Conservation (phyloP, 2,888 invertebrate species). For the Zhuqinia jingwanae region DNA sequence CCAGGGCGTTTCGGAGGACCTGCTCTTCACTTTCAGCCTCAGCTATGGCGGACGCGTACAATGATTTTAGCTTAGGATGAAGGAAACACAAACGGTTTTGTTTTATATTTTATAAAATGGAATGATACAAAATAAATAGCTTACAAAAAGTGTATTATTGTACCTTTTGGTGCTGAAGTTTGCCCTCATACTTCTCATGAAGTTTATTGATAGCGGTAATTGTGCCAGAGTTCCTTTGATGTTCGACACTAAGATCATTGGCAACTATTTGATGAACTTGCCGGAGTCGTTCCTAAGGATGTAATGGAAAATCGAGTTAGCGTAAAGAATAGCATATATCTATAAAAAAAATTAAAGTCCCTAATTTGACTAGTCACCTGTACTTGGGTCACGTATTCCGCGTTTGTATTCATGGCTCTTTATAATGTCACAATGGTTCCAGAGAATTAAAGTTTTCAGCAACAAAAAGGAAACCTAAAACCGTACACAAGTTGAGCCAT, state of each 20-base stretch:
- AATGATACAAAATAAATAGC: too few species aligned
- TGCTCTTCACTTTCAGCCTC: slow-evolving; percentile 94
- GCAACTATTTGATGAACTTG: slow-evolving; percentile 87
- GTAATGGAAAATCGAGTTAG: background rate
- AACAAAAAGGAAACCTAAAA: too few species aligned
- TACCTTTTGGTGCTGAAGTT: slow-evolving; percentile 62
- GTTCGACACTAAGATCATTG: slow-evolving; percentile 90
- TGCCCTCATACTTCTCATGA: slow-evolving; percentile 84
- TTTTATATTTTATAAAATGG: too few species aligned
- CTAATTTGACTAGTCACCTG: slow-evolving; percentile 16
- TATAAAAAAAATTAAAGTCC: too few species aligned
- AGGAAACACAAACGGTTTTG: too few species aligned
- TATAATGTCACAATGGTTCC: too few species aligned
- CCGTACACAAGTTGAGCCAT: too few species aligned
- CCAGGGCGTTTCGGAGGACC: slow-evolving; percentile 89
- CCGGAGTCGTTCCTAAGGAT: slow-evolving; percentile 91
- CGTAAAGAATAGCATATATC: too few species aligned
- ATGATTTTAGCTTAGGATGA: slow-evolving; percentile 88
- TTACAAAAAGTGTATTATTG: background rate
- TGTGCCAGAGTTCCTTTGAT: slow-evolving; percentile 89
- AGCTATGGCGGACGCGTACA: slow-evolving; percentile 90
- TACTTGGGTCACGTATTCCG: slow-evolving; percentile 20
- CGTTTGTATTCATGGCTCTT: background rate
- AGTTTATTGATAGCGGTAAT: slow-evolving; percentile 89
- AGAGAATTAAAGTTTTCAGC: too few species aligned